Evolutionary conservation across 2,888 invertebrate genomes (phyloP).

Genomic region (Peribatodes rhomboidaria): DNA sequence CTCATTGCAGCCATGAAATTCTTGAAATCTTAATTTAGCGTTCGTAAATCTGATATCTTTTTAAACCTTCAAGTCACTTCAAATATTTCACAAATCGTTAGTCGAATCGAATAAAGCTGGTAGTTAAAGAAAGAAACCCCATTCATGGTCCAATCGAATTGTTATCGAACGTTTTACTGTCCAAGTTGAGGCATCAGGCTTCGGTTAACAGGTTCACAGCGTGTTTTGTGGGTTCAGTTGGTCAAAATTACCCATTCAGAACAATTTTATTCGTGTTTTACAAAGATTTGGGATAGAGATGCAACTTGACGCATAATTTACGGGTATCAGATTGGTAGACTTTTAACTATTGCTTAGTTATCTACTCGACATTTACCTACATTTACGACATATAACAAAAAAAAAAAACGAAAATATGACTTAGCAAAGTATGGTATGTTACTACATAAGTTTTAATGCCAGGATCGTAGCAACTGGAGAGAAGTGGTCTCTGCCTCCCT

Average conservation of each 20-base stretch:
- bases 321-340: background rate
- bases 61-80: constrained; percentile 19
- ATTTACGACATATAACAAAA: no score
- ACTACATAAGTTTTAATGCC: no score
- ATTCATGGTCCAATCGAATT: constrained; percentile 48
- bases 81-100: constrained; percentile 24
- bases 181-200: constrained; percentile 45
- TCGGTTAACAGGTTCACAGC: constrained; percentile 49
- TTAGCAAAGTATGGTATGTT: no score
- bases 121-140: constrained; percentile 52
- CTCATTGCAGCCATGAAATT: background rate
- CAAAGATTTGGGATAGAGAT: constrained; percentile 1
- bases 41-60: background rate
- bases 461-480: no score
- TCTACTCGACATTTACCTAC: no score
- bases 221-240: constrained; percentile 46
- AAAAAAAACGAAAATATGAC: no score
- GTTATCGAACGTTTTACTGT: constrained; percentile 53
- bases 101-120: constrained; percentile 39
- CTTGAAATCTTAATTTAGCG: constrained; percentile 7
- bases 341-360: no score
- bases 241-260: constrained; percentile 6
- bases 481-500: no score
- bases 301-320: background rate
- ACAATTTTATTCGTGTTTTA: constrained; percentile 4